Base-by-base conservation (phyloP, 2,888 invertebrate genomes). In the Cheilosia vernalis region DNA sequence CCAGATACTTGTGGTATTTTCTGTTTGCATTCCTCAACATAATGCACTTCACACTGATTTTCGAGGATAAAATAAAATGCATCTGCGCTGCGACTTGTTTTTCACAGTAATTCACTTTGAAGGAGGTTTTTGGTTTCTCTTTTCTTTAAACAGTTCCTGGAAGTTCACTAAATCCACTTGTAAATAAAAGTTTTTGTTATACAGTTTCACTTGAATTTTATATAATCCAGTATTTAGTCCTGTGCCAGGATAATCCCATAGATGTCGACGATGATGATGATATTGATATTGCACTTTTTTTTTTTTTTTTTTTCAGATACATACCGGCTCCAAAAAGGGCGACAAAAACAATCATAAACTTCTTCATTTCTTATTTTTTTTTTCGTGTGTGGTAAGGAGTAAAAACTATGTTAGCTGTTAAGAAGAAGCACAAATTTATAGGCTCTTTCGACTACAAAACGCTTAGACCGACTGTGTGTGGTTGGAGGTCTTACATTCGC, bases 291-390 rank as follows among this genome's bases (percentile, higher is more conserved):
- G 77, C 84, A 76, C 79, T 82, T 51, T 61, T 66, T 72, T 72
- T 70, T 72, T 77, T 67, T 72, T 79, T 61, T 86, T 79, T 86
- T 87, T 83, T 80, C 17, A 87, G 88, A 91, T 94, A 94, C 94
- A 93, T 94, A 94, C 94, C 94, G 93, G 94, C 94, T 94, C 94
- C 94, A 93, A 92, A 92, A 87, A 94, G 93, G 93, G 94, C 94
- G 92, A 94, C 93, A 92, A 94, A 94, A 92, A 94, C 90, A 88
- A 92, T 88, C 89, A 92, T 88, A 90, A 91, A 92, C 90, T 90
- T 91, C 89, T 92, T 92, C 92, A 92, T 92, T 90, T 89, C 90
- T 87, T 85, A 79, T 76, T 81, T 84, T 81, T 77, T 81, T 60
- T 84, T 69, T 42, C 60, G 70, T 80, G 61, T 83, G 63, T 63